Evolutionary conservation across 2,888 invertebrate species (phyloP), one percentile per base, ranked within the genome.

Genomic region (Himalopsyche kuldschensis): DNA sequence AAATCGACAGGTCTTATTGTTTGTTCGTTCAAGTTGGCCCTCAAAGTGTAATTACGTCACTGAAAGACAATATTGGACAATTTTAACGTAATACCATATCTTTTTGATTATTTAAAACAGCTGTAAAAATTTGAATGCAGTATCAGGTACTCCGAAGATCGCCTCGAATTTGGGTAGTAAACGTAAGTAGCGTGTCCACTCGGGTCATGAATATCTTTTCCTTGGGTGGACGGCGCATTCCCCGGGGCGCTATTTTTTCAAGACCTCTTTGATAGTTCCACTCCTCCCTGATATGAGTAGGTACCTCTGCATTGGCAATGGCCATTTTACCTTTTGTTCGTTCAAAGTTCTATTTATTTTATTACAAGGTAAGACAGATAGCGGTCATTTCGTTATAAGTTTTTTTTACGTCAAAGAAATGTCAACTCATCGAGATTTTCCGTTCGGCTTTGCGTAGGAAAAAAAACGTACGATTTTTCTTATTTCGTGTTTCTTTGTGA

Each of bases 181-280:
- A 55, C 55, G 55, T 55, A 55, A 55, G 55, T 55, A 41, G 24
- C 41, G 78, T 79, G 79, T 79, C 41, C 48, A 31, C 15, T 15
- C 11, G 41, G 48, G 79, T 47, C 31, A 46, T 79, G 41, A 79
- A 41, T 79, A 79, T n/a, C 48, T 79, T 31, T 79, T 79, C 79
- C 47, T 79, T 20, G 24, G 41, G 27, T 47, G 79, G 79, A 79
- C 79, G n/a, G 24, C n/a, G 47, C 79, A 27, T 30, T 48, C 48
- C 79, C 79, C 48, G 24, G 79, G 79, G 79, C 41, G 79, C 41
- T 27, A 27, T 79, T 48, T 79, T 79, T 78, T 78, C 27, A 24
- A 78, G 31, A 79, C 79, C 30, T 55, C 79, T 30, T 79, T 79
- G 79, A 79, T 79, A 79, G 79, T 79, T 79, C 79, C 15, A 27